Evolutionary conservation across 92 coral and sea anemone genomes (phyloP).

Genomic region (Heliopora coerulea): DNA sequence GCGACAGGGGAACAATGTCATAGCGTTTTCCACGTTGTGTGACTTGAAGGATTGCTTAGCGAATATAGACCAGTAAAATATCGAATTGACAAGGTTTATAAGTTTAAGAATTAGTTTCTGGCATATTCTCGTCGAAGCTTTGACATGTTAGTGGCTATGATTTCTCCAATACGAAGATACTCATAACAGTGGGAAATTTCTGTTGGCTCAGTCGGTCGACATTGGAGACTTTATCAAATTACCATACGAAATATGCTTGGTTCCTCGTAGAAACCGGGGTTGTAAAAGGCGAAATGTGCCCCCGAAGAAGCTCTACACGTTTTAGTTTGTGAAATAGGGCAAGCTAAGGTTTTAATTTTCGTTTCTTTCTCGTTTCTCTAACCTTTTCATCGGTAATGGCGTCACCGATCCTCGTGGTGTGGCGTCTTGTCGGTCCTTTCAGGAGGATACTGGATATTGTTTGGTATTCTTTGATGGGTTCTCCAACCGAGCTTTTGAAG

Average conservation of each 20-base stretch:
- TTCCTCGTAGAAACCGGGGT: conserved; percentile 3
- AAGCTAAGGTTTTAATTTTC: not conserved
- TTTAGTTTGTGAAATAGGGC: conserved; percentile 1
- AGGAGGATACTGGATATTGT: not conserved
- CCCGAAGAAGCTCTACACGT: not conserved
- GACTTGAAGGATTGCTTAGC: not conserved
- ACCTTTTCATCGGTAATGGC: not conserved
- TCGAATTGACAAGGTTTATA: not conserved
- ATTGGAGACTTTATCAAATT: conserved; percentile 22
- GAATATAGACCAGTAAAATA: not conserved
- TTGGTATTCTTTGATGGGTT: not conserved
- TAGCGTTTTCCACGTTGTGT: conserved; percentile 16
- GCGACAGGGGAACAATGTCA: conserved; percentile 32
- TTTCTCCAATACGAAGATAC: not conserved
- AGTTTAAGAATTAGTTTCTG: not conserved
- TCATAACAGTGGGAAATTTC: not conserved
- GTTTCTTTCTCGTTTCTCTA: not conserved
- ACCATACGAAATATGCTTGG: not conserved
- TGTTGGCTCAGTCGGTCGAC: not conserved
- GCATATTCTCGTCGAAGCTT: not conserved
- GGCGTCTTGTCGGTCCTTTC: not conserved
- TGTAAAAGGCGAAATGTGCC: not conserved
- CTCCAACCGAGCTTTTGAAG: not conserved
- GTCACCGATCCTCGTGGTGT: not conserved
- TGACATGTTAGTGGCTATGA: not conserved